Base-by-base conservation (phyloP, 2,888 invertebrate species). In the Cybosia mesomella region DNA sequence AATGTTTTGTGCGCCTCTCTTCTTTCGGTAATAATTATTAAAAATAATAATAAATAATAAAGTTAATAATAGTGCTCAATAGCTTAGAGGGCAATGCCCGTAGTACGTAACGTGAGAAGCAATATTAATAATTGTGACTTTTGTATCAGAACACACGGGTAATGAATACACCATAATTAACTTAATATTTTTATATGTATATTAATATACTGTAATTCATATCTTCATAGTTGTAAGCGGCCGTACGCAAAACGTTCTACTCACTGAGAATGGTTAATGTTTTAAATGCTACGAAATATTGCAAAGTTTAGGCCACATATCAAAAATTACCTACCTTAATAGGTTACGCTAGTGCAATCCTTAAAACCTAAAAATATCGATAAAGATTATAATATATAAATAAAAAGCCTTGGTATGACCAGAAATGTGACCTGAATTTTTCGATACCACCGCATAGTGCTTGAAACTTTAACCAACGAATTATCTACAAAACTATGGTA, bases 151-250 rank as follows among this genome's bases (percentile, higher is more conserved):
- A 85, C 87, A 85, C 86, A 87, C 89, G 89, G 84, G 87, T 90
- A 82, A 89, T 83, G 84, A 72, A 68, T 69, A 75, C 79, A 81
- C 73, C 79, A 81, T 81, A 81, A 81, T 90, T 91, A 90, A 89
- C 91, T 89, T 93, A 88, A 92, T 95, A 95, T 95, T 95, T 95
- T 95, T 94, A 87, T 95, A 94, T 93, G 95, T 95, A 94, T 94
- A 92, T 95, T 94, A 92, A 86, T 89, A 77, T 92, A 94, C 92
- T 91, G 90, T 93, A 92, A 92, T 89, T 93, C 94, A 94, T 94
- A 94, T 95, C 94, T 93, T 88, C 90, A 94, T 93, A 94, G 93
- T 84, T 87, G 85, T 94, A 92, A 94, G 92, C 75, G 93, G 92
- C 74, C 43, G 85, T 84, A 77, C 84, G 87, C 93, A 93, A 91